These are phyloP conservation scores for Ctenodactylus gundi DNA, from an alignment of 2,113 vertebrate species.

Conservation along the genomic window DNA sequence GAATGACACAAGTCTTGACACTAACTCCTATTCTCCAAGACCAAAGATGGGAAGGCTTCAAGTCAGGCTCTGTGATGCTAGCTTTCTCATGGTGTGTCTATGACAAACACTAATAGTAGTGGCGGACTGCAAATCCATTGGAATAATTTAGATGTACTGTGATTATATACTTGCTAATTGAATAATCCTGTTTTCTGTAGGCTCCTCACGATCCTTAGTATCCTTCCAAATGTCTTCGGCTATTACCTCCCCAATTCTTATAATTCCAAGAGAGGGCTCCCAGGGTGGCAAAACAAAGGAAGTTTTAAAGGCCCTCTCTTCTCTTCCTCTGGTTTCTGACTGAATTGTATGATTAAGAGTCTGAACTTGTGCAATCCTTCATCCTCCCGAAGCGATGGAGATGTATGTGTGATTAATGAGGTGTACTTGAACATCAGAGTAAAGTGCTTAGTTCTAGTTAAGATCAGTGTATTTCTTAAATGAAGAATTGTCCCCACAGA, in stretches of 20 bases:
- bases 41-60: background rate
- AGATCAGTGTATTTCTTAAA: background rate
- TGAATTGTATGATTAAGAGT: background rate
- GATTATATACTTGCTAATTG: background rate
- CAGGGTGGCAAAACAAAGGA: background rate
- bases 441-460: conserved; percentile 1
- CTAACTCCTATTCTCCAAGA: background rate
- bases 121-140: background rate
- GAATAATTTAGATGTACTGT: too few species aligned
- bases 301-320: background rate
- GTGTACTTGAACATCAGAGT: background rate
- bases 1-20: background rate
- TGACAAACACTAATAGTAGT: background rate
- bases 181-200: background rate
- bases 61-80: background rate
- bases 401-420: background rate
- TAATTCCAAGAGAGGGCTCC: background rate
- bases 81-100: background rate
- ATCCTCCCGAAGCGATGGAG: rapidly evolving
- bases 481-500: background rate
- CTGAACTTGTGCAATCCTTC: background rate
- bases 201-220: background rate
- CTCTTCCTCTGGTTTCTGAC: background rate
- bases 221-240: background rate
- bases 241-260: background rate